Base-by-base conservation (phyloP, 2,888 invertebrate genomes). In the Blomia tropicalis region DNA sequence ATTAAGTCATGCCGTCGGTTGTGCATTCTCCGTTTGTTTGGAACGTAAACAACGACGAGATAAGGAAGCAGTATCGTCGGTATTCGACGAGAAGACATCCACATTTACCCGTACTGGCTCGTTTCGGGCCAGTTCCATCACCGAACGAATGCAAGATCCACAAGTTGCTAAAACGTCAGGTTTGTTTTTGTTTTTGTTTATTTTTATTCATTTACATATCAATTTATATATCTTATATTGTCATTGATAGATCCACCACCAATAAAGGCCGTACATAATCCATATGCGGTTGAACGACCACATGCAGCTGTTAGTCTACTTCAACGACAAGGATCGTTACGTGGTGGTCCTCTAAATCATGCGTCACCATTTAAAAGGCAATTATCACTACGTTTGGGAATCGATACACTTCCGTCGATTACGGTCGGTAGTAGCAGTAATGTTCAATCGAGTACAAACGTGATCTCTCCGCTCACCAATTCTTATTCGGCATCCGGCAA, bases 1-100 rank as follows among this genome's bases (percentile, higher is more conserved):
- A 53, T 77, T 98, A 67, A 95, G 95, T 70, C 98, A 99, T 77
- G 98, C 98, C 1, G 98, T 99, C 30, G 98, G 98, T 43, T 98
- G 96, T 78, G 96, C 98, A 58, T 98, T 98, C 77, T 91, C 95
- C 61, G 91, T 95, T 1, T 98, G 98, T 72, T 77, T 98, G 69
- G 98, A 99, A 74, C 82, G 91, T 71, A 99, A 98, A 75, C 93
- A 96, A 75, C 86, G 90, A 68, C 80, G 96, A 66, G 96, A 98
- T 75, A 93, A 92, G 74, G 95, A 96, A 75, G 23, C 60, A 11
- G 89, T 90, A 14, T 87, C 87, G 44, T 89, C 90, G 87, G 87
- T 85, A 71, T 89, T 88, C 72, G 90, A 90, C 73, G 81, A 85
- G 53, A 85, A 85, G 70, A 87, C 85, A 72, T 84, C 88, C 59